Evolutionary conservation across 2,113 vertebrate genomes (phyloP), one percentile per base, ranked within the genome.

Genomic region (Carassius gibelio): DNA sequence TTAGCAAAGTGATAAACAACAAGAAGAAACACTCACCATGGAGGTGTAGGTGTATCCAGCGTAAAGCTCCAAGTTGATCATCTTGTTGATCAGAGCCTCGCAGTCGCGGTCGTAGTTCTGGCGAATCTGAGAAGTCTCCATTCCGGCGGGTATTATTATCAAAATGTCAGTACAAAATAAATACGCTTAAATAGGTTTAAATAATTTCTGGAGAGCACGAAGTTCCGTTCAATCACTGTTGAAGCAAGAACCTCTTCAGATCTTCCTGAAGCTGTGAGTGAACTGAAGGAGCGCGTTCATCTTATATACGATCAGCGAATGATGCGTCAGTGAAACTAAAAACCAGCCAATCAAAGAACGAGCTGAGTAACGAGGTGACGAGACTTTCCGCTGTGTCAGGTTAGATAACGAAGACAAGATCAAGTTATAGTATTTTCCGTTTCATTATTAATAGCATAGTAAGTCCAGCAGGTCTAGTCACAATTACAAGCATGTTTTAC

Each of bases 61-160:
- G 76, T 96, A 97, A 9, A 97, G 93, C 93, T 98, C 97, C 94
- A 97, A 91, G 91, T 97, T 97, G 89, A 97, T 96, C 93, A 96
- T 96, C 36, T 96, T 94, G 91, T 97, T 97, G 87, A 97, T 89
- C 84, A 95, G 94, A 30, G 96, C 96, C 92, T 98, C 96, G 15
- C 95, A 96, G 93, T 97, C 97, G 91, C 95, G 94, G 90, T 96
- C 94, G 92, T 95, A 97, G 93, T 97, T 97, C 90, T 97, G 97
- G 78, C 95, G 93, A 86, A 97, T 93, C 87, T 97, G 95, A 14
- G 95, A 97, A 17, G 42, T 45, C 42, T 82, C 85, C 85, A 86
- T 86, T 75, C 76, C 45, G 26, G 48, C 45, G 19, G 0, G 5
- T 59, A 21, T 59, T 59, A 21, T 2, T 59, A 59, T 21, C 19